Base-by-base conservation (phyloP, 2,113 vertebrate genomes). In the Anseranas semipalmata region DNA sequence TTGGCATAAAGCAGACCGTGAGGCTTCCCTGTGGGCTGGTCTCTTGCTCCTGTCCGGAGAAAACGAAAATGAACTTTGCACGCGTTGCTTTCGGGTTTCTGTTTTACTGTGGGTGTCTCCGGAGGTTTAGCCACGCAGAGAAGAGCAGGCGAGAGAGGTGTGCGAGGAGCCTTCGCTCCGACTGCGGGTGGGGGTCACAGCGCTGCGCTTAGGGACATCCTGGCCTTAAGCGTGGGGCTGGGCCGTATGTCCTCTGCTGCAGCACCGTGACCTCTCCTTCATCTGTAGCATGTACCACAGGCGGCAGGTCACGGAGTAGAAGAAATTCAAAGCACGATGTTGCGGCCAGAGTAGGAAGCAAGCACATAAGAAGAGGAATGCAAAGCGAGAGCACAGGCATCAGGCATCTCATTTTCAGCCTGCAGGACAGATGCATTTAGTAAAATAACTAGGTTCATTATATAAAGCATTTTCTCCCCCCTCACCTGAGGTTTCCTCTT, bases 281-380 rank as follows among this genome's bases (percentile, higher is more conserved):
- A n/a, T n/a, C n/a, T 1, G 0, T 58, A 33, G 27, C 4, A 0
- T 4, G 6, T 9, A 2, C 14, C 8, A 3, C 8, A 13, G 22
- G 21, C 8, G 9, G 67, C 27, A 70, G 25, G 7, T 59, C 7
- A 14, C 7, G 7, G 21, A 41, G 6, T 18, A 30, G 2, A 50
- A 50, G 68, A 81, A n/a, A 52, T 22, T 56, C 22, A 58, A 62
- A 77, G 35, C 27, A 48, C 14, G 7, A 1, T 22, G 3, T 5
- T 37, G 7, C 0, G 0, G 46, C 14, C 65, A 52, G 56, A 48
- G 4, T 18, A 7, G 27, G 22, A 56, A 81, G 27, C n/a, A 55
- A 81, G 27, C 30, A 10, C 2, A 11, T 37, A 9, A 5, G 10
- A 83, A 53, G 12, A 73, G 9, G 15, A 62, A 35, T 45, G 21